phyloP scores from a whole-genome alignment of 2,888 invertebrate genomes.

The Nudaria mundana region DNA sequence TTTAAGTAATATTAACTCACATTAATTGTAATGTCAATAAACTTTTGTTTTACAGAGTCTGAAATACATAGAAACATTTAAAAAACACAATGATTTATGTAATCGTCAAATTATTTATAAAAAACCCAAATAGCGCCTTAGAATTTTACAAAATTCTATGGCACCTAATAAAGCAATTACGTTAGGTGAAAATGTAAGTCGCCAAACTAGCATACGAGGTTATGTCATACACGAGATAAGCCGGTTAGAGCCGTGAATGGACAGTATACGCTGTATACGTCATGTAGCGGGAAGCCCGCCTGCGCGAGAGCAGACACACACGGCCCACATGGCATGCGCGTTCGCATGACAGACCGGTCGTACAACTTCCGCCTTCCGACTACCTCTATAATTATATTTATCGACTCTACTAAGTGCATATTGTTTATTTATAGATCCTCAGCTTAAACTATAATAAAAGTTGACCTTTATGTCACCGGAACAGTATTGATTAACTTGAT shows the following conservation, averaged over 20 bases:
- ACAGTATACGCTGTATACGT: conserved; percentile 34
- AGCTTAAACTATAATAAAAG: conserved; percentile 7
- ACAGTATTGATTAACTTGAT: conserved; percentile 8
- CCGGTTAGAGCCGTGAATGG: conserved; percentile 39
- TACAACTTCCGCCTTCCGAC: conserved; percentile 65
- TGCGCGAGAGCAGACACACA: conserved; percentile 19
- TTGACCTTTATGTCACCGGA: conserved; percentile 21
- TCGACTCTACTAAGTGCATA: conserved; percentile 15
- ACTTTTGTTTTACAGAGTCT: too few relatives aligned
- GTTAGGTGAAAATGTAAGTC: conserved; percentile 1
- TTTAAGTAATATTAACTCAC: conserved; percentile 2
- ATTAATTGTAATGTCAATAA: conserved; percentile 14
- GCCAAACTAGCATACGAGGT: conserved; percentile 2
- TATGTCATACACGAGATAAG: conserved; percentile 14
- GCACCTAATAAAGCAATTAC: neutral
- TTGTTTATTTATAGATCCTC: conserved; percentile 13
- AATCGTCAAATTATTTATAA: neutral
- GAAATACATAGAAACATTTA: neutral
- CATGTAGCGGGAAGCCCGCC: conserved; percentile 48
- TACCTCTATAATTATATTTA: conserved; percentile 29
- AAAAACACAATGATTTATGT: neutral
- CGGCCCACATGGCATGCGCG: conserved; percentile 21
- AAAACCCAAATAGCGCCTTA: neutral
- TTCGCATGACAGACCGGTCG: conserved; percentile 43
- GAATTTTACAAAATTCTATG: too few relatives aligned